Base-by-base conservation (phyloP, 2,888 invertebrate genomes). In the Byasa hedistus region DNA sequence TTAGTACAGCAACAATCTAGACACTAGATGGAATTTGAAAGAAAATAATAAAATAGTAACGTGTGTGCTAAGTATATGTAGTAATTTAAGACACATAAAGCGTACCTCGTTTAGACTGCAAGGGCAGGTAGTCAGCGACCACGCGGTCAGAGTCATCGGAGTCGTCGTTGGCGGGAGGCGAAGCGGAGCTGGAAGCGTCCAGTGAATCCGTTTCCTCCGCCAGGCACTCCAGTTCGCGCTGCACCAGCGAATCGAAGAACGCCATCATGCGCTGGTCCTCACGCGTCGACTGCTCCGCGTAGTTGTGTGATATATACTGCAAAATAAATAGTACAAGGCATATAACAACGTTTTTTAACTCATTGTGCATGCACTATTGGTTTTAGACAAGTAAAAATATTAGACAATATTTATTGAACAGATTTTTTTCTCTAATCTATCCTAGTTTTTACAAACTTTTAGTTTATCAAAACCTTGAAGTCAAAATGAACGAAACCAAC, bases 181-280 rank as follows among this genome's bases (percentile, higher is more conserved):
- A 77, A 5, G 73, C 81, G 0, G 85, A 83, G 65, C 84, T 85
- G 48, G 85, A 73, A 69, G 86, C 79, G 79, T 86, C 85, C 66
- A 90, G 79, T 61, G 92, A 82, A 79, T 89, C 81, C 1, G 92
- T 85, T 68, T 94, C 93, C 61, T 93, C 94, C 0, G 93, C 94
- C 60, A 94, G 91, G 92, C 96, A 96, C 87, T 97, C 97, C 69
- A 98, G 94, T 83, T 98, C 98, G 55, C 97, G 94, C 82, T 98
- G 98, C 36, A 98, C 96, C 24, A 98, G 89, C 17, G 97, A 96
- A 89, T 98, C 98, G 79, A 98, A 98, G 90, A 98, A 98, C 39
- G 98, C 98, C 96, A 98, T 96, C 98, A 98, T 98, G 63, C 97
- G 93, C 0, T 97, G 96, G 86, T 98, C 98, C 85, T 98, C 98